Evolutionary conservation across 2,113 vertebrate genomes (phyloP).

Genomic region (Sterrhoptilus dennistouni): DNA sequence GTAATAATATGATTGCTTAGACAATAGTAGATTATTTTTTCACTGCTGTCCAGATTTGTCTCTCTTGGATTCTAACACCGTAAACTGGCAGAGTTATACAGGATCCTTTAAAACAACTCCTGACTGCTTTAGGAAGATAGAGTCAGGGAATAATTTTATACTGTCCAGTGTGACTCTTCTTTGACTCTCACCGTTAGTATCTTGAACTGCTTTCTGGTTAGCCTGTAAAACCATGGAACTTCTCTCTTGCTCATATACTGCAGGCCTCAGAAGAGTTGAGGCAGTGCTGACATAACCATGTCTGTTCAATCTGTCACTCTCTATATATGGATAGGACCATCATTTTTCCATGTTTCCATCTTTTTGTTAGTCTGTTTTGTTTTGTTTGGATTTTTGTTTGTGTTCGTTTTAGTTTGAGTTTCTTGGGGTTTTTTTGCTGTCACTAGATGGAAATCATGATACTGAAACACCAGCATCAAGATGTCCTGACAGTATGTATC

Average conservation of each 20-base stretch:
- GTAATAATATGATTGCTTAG: not conserved
- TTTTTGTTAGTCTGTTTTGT: not conserved
- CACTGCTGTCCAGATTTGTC: not conserved
- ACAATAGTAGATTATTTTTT: not conserved
- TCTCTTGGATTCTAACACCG: not conserved
- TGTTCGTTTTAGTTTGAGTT: not conserved
- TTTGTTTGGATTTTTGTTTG: not conserved
- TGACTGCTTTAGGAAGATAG: not conserved
- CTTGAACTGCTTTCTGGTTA: not conserved
- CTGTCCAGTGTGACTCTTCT: not conserved
- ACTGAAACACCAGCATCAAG: not conserved
- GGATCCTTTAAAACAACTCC: not conserved
- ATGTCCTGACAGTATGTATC: not conserved
- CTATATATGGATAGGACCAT: not conserved
- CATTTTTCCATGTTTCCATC: not conserved
- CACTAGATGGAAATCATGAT: not conserved
- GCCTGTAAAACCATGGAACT: not conserved
- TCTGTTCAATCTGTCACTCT: not conserved
- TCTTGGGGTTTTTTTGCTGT: not conserved
- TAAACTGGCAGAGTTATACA: not conserved
- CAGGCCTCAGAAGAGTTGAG: not conserved
- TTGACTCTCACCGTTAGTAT: not conserved
- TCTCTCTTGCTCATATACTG: not conserved
- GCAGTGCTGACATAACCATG: not conserved
- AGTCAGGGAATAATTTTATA: not conserved